Evolutionary conservation across 2,797 vertebrate species (phyloP).

Genomic region (Coregonus ussuriensis): DNA sequence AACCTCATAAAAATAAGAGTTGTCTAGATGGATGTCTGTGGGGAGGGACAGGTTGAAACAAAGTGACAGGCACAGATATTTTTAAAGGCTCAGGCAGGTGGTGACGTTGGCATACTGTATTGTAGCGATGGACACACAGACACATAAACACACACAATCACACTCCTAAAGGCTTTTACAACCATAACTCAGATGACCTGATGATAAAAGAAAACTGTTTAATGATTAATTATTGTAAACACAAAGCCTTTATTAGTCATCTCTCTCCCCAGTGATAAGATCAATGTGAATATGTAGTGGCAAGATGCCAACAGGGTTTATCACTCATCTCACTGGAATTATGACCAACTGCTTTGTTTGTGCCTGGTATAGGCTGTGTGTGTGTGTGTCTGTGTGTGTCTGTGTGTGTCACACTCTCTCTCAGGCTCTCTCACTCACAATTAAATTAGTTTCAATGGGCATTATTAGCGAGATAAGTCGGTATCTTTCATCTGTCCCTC

Average conservation of each 20-base stretch:
- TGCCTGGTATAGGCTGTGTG: slow-evolving; percentile 22
- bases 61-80: not conserved
- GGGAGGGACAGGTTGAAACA: not conserved
- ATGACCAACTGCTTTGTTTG: slow-evolving; percentile 30
- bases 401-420: not conserved
- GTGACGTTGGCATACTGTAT: not conserved
- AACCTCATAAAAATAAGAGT: not conserved
- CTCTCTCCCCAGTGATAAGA: slow-evolving; percentile 58
- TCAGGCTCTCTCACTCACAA: not conserved
- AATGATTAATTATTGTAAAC: slow-evolving; percentile 34
- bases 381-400: not conserved
- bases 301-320: slow-evolving; percentile 39
- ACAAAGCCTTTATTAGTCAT: slow-evolving; percentile 36
- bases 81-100: not conserved
- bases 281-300: slow-evolving; percentile 41
- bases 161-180: slow-evolving; percentile 5
- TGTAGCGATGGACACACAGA: slow-evolving; percentile 11
- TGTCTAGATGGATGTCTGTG: not conserved
- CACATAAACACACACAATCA: slow-evolving; percentile 23
- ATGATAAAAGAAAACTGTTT: slow-evolving; percentile 33
- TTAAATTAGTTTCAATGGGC: not conserved
- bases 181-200: slow-evolving; percentile 51
- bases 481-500: not conserved
- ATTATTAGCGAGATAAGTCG: not conserved
- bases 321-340: slow-evolving; percentile 50